These are phyloP conservation scores for Ramphastos sulfuratus DNA, from an alignment of 2,113 vertebrate species.

Conservation along the genomic window DNA sequence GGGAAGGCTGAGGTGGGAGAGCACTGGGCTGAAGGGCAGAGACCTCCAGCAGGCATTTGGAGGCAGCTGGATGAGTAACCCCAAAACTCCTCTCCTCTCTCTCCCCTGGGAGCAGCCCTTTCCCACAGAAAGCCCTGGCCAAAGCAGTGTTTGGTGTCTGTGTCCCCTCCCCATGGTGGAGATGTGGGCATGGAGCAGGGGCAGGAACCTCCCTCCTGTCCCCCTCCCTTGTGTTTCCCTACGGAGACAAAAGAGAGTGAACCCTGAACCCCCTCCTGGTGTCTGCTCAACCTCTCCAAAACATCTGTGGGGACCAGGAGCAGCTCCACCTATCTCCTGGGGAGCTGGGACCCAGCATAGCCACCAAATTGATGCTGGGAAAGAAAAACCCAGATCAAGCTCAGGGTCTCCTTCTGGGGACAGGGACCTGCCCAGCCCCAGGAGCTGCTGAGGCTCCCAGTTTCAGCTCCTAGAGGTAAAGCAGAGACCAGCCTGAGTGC, in stretches of 20 bases:
- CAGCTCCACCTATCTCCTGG: rapidly evolving
- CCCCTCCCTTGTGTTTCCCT: neutral
- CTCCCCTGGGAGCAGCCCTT: neutral
- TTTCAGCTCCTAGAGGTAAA: neutral
- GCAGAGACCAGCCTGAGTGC: rapidly evolving
- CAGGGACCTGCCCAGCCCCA: neutral
- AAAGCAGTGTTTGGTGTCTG: rapidly evolving
- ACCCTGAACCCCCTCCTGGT: neutral
- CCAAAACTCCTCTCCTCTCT: neutral
- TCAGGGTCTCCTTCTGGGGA: neutral
- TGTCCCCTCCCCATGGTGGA: neutral
- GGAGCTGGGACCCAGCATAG: neutral
- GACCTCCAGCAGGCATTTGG: neutral
- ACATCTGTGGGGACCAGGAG: rapidly evolving
- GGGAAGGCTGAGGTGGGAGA: neutral
- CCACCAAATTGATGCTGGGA: neutral
- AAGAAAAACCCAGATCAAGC: neutral
- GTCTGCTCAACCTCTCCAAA: neutral
- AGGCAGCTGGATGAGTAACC: neutral
- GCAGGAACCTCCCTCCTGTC: neutral
- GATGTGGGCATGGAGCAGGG: neutral
- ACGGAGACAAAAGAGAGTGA: neutral
- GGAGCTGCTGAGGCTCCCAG: neutral
- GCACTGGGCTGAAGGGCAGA: neutral
- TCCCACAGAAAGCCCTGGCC: neutral